These are phyloP conservation scores for Benthosema pterotum DNA, from an alignment of 2,797 vertebrate species.

Conservation along the genomic window DNA sequence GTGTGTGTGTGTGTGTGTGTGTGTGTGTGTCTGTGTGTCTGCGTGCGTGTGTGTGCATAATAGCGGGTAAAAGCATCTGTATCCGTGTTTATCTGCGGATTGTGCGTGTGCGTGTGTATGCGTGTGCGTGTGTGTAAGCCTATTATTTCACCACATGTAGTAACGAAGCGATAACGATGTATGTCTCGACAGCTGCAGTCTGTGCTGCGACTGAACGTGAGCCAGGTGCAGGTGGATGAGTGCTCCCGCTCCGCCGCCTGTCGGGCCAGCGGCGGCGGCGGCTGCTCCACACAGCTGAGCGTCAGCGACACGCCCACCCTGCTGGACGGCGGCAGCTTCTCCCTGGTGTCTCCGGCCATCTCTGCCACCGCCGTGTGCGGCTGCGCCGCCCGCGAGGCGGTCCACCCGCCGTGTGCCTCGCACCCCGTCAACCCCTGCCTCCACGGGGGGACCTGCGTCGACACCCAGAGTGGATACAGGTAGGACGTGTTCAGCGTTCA, in stretches of 20 bases:
- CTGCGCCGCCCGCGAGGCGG: constrained; percentile 78
- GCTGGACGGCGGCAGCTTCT: constrained; percentile 79
- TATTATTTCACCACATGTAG: constrained; percentile 3
- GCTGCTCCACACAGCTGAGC: constrained; percentile 74
- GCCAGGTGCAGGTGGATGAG: constrained; percentile 85
- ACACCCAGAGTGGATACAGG: constrained; percentile 88
- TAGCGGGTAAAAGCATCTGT: too few relatives aligned
- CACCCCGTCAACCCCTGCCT: constrained; percentile 84
- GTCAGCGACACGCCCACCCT: constrained; percentile 77
- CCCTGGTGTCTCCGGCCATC: constrained; percentile 80
- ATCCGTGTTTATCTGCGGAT: too few relatives aligned
- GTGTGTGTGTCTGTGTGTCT: too few relatives aligned
- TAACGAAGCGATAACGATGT: not conserved
- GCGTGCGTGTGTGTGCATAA: too few relatives aligned
- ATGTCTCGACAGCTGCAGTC: constrained; percentile 79
- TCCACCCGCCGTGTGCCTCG: constrained; percentile 79
- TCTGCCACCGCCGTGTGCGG: constrained; percentile 71
- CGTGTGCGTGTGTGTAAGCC: not conserved
- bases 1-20: too few relatives aligned
- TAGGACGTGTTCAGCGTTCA: constrained; percentile 57
- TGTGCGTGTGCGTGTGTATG: too few relatives aligned
- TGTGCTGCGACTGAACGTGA: constrained; percentile 78
- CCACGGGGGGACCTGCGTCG: constrained; percentile 85
- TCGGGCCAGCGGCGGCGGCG: constrained; percentile 61
- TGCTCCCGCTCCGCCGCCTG: constrained; percentile 79